These are phyloP conservation scores for Portevinia maculata DNA, from an alignment of 2,888 invertebrate genomes.

Conservation along the genomic window DNA sequence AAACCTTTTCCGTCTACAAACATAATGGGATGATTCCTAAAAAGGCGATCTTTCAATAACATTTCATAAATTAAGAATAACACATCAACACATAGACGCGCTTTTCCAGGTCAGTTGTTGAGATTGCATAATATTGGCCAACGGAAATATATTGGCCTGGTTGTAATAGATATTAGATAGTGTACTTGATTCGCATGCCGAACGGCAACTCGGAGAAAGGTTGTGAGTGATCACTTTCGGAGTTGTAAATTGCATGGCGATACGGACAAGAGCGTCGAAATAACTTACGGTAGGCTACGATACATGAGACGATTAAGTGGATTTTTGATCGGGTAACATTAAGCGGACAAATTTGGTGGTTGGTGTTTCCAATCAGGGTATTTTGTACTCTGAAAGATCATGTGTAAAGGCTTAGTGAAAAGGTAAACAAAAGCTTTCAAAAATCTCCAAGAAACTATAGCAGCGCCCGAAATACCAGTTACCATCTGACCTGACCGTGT, in stretches of 20 bases:
- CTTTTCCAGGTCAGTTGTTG: slow-evolving; percentile 25
- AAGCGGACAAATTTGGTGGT: too few species aligned
- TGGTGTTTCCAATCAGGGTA: too few species aligned
- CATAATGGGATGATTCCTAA: background rate
- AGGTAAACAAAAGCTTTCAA: too few species aligned
- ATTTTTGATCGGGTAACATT: too few species aligned
- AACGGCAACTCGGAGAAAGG: slow-evolving; percentile 6
- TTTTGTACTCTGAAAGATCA: too few species aligned
- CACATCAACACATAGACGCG: background rate
- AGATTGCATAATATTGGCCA: slow-evolving; percentile 25
- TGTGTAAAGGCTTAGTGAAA: too few species aligned
- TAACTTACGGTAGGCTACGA: too few species aligned
- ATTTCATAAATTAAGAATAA: background rate
- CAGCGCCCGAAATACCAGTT: too few species aligned
- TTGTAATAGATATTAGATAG: slow-evolving; percentile 28
- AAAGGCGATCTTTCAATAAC: background rate
- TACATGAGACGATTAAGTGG: too few species aligned
- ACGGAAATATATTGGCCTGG: slow-evolving; percentile 1
- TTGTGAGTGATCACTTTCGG: background rate
- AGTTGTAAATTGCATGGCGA: background rate
- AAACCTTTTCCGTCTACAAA: background rate
- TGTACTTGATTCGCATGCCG: slow-evolving; percentile 13
- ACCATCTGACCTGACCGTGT: too few species aligned
- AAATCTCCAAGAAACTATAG: too few species aligned
- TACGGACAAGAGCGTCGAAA: background rate